phyloP scores from a whole-genome alignment of 2,113 vertebrate genomes.

The Osmerus eperlanus region DNA sequence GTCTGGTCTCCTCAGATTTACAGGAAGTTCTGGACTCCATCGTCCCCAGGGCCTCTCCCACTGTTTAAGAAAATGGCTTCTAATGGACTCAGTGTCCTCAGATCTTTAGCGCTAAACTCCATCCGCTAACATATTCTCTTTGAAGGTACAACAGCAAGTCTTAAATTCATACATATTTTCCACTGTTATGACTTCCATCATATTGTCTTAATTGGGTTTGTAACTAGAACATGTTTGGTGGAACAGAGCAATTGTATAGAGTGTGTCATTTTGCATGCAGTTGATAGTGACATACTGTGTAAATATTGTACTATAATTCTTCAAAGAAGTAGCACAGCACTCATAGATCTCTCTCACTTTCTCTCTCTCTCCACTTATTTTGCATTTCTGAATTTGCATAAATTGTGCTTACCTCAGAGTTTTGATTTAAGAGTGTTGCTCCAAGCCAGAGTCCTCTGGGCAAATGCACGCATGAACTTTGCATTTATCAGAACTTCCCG shows the following conservation, averaged over 20 bases:
- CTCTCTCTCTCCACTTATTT: constrained; percentile 10
- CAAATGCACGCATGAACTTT: constrained; percentile 45
- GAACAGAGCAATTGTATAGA: not conserved
- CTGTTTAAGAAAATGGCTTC: constrained; percentile 50
- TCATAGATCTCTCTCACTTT: not conserved
- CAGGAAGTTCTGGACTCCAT: constrained; percentile 44
- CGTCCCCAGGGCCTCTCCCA: constrained; percentile 27
- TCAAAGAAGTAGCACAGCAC: constrained; percentile 1
- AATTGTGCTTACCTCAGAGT: constrained; percentile 27
- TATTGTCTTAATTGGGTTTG: not conserved
- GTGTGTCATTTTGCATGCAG: not conserved
- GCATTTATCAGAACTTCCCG: constrained; percentile 55
- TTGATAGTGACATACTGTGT: not conserved
- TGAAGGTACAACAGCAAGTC: constrained; percentile 38
- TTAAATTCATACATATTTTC: not conserved
- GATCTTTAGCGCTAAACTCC: constrained; percentile 44
- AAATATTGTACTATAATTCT: not conserved
- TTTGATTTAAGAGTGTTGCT: constrained; percentile 44
- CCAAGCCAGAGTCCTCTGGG: constrained; percentile 53
- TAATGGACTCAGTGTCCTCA: constrained; percentile 50
- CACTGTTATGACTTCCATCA: not conserved
- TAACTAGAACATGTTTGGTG: not conserved
- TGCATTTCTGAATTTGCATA: constrained; percentile 32
- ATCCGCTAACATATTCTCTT: constrained; percentile 52
- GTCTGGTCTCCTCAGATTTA: constrained; percentile 35